Conservation (phyloP, 2,888 invertebrate species). For the Aporophyla lueneburgensis region DNA sequence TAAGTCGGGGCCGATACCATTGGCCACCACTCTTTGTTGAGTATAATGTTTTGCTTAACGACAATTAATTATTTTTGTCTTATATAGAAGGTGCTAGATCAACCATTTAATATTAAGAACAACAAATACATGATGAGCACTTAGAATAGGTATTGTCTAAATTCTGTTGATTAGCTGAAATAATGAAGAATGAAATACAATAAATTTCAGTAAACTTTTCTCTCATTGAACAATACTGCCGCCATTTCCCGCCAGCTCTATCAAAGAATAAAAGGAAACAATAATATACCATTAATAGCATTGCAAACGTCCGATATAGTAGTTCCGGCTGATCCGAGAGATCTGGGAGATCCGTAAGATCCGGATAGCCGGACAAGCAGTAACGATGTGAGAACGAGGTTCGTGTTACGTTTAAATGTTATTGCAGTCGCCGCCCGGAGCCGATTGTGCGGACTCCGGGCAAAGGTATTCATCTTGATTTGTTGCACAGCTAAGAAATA, state of each 20-base stretch:
- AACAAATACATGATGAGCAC: not conserved
- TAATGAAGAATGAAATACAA: not conserved
- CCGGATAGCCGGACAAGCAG: conserved; percentile 39
- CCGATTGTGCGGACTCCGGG: conserved; percentile 38
- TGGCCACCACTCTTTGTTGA: too few relatives aligned
- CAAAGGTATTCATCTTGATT: conserved; percentile 53
- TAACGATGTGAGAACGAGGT: conserved; percentile 56
- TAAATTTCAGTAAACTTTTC: not conserved
- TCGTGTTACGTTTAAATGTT: conserved; percentile 56
- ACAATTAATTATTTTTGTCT: too few relatives aligned
- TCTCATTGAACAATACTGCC: not conserved
- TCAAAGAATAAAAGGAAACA: conserved; percentile 31
- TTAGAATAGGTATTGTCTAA: not conserved
- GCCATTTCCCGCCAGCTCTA: not conserved
- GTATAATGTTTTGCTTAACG: too few relatives aligned
- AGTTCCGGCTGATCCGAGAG: conserved; percentile 37
- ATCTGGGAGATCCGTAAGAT: conserved; percentile 18
- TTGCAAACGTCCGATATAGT: conserved; percentile 41
- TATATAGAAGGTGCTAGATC: not conserved
- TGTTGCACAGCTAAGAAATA: conserved; percentile 21
- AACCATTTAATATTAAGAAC: not conserved
- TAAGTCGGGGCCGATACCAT: too few relatives aligned
- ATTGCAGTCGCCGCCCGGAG: conserved; percentile 46
- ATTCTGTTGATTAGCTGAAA: not conserved
- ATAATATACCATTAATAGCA: conserved; percentile 43